Percentiles rank a stretch among this genome's conserved stretches.
These are phyloP conservation scores for Haliclona indistincta DNA, from an alignment of 37 sponge, comb jelly and placozoan species.

Conservation along the genomic window DNA sequence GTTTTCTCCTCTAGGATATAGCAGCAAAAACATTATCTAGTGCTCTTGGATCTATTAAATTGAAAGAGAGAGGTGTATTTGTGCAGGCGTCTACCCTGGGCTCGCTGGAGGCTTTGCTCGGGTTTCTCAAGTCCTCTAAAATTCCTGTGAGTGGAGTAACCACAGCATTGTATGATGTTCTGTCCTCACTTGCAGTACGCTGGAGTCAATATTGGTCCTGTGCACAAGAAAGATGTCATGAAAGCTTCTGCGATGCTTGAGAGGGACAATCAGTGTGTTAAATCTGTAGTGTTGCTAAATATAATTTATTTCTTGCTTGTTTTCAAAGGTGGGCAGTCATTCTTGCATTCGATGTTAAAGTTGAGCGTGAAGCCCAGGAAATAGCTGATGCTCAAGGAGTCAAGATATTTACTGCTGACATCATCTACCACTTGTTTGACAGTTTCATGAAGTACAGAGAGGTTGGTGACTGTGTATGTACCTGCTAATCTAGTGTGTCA, in stretches of 20 bases:
- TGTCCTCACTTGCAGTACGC: slow-evolving; percentile 47
- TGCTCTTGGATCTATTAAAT: slow-evolving; percentile 79
- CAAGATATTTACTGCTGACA: slow-evolving; percentile 95
- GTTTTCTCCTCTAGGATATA: slow-evolving; percentile 48
- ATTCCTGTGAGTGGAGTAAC: slow-evolving; percentile 76
- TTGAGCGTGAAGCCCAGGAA: slow-evolving; percentile 97
- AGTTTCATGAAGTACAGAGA: slow-evolving; percentile 90
- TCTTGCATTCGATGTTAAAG: slow-evolving; percentile 96
- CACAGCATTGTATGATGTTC: neutral
- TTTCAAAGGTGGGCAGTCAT: slow-evolving; percentile 90
- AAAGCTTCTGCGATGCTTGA: slow-evolving; percentile 95
- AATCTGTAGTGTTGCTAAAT: neutral
- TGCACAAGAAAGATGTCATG: slow-evolving; percentile 99
- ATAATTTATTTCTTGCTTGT: neutral
- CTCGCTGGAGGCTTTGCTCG: slow-evolving; percentile 94
- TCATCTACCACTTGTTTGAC: slow-evolving; percentile 99
- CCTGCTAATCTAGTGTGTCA: neutral
- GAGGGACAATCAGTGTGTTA: slow-evolving; percentile 87
- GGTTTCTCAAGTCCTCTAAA: slow-evolving; percentile 93
- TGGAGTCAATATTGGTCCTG: slow-evolving; percentile 94
- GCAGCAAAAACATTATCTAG: slow-evolving; percentile 53
- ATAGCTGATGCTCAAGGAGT: slow-evolving; percentile 91
- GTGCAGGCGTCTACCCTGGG: slow-evolving; percentile 99
- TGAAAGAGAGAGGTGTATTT: slow-evolving; percentile 90
- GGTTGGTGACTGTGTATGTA: slow-evolving; percentile 29